These are phyloP conservation scores for Coryphaenoides rupestris DNA, from an alignment of 2,113 vertebrate genomes.

Conservation along the genomic window DNA sequence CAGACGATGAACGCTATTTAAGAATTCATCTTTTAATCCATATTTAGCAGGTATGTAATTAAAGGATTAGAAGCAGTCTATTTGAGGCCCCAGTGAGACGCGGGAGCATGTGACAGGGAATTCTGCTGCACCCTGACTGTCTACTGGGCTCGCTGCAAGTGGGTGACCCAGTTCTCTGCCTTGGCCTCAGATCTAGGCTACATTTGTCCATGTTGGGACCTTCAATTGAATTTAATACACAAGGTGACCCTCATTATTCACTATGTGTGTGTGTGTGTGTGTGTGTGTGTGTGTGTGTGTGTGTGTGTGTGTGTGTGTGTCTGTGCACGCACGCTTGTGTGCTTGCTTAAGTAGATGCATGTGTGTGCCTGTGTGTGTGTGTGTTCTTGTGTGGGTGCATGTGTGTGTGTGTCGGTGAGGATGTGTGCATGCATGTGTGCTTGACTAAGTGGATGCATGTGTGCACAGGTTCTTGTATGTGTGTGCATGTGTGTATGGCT, in stretches of 20 bases:
- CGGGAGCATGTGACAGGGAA: not conserved
- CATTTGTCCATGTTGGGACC: conserved; percentile 29
- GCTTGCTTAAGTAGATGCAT: not conserved
- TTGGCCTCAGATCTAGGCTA: conserved; percentile 33
- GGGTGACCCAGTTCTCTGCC: conserved; percentile 45
- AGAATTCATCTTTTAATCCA: too few species aligned
- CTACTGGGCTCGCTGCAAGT: conserved; percentile 28
- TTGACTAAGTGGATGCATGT: not conserved
- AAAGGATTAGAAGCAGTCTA: too few species aligned
- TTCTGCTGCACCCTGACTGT: conserved; percentile 7
- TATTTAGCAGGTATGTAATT: too few species aligned
- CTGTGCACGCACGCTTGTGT: not conserved
- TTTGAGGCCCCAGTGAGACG: too few species aligned
- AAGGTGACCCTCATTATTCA: not conserved
- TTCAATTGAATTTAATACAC: conserved; percentile 4
- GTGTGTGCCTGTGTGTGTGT: too few species aligned
- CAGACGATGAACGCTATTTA: too few species aligned
- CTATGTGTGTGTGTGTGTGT: not conserved
- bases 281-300: not conserved
- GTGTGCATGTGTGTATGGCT: not conserved
- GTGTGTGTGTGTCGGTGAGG: not conserved
- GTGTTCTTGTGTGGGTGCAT: not conserved
- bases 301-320: too few species aligned
- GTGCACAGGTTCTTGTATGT: too few species aligned
- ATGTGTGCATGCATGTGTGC: not conserved